Base-by-base conservation (phyloP, 2,113 vertebrate species). In the Saguinus midas region DNA sequence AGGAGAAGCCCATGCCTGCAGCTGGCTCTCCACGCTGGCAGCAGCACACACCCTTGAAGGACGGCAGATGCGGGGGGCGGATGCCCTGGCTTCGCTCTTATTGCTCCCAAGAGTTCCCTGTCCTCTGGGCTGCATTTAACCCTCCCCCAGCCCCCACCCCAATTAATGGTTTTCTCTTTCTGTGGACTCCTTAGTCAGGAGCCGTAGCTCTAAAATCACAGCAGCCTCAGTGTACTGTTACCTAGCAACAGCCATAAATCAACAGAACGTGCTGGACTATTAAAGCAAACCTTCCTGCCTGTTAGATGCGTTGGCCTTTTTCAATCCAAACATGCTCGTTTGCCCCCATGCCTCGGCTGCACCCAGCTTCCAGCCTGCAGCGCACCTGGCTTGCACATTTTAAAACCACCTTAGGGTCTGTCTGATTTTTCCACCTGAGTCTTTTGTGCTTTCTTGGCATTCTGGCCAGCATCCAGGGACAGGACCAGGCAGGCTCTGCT, bases 191-290 rank as follows among this genome's bases (percentile, higher is more conserved):
- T n/a, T 29, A 55, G 95, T 68, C 0, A 12, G 61, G 87, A 92
- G 80, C 73, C n/a, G 0, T 4, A 29, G 95, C 95, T 94, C 90
- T 70, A 87, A 72, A 94, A 95, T 95, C 92, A 82, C 70, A 27
- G 78, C 89, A 21, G 5, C 82, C 75, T 94, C 64, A 9, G 88
- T 82, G 93, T 95, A 73, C 87, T 92, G 78, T 97, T 97, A 85
- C 98, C 93, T 97, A 97, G 97, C 95, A 97, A 97, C 94, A 87
- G 83, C 97, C 90, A 79, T 82, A 96, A 96, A 97, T 98, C 97
- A 96, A 90, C 95, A 93, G 97, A 96, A 93, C 35, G 14, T 83
- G 90, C 94, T 87, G 73, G 90, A 97, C 96, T 55, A 88, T 70
- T 75, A 25, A 70, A 86, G 87, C 81, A 43, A 73, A 61, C 32